These are phyloP conservation scores for Ammodytes marinus DNA, from an alignment of 2,113 vertebrate species.

Conservation along the genomic window DNA sequence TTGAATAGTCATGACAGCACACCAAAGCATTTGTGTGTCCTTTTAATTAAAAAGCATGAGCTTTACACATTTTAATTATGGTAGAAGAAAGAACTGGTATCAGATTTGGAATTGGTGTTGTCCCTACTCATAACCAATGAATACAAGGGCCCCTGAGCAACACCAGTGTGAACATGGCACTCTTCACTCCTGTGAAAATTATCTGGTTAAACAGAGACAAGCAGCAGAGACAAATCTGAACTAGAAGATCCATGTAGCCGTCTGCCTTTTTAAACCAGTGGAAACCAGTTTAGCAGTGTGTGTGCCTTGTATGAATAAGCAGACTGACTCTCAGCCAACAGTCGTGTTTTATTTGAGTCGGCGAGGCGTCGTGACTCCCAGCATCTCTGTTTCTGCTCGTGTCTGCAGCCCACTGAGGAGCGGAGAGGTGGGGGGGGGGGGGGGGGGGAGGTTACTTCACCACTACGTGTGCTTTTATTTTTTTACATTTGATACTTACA, in stretches of 20 bases:
- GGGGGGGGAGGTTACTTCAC: no score
- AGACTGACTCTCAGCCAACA: constrained; percentile 27
- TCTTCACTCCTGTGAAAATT: background rate
- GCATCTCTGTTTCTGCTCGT: constrained; percentile 22
- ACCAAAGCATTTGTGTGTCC: no score
- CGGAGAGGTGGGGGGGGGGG: background rate
- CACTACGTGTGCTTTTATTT: no score
- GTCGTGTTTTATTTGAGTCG: constrained; percentile 42
- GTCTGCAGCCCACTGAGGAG: constrained; percentile 42
- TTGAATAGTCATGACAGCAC: no score
- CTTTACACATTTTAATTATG: no score
- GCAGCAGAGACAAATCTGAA: background rate
- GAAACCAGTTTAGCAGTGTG: background rate
- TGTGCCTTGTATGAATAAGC: constrained; percentile 14
- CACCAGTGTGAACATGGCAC: background rate
- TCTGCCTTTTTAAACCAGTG: constrained; percentile 3
- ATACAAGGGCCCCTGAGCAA: no score
- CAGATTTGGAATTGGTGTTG: no score
- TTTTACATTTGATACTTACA: no score
- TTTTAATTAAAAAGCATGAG: no score
- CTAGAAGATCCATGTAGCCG: background rate
- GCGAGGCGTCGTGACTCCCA: constrained; percentile 59
- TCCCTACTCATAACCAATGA: no score
- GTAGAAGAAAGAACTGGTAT: no score
- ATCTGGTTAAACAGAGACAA: no score